Conservation (phyloP, 2,797 vertebrate species). For the Odontamblyopus lacepedii region DNA sequence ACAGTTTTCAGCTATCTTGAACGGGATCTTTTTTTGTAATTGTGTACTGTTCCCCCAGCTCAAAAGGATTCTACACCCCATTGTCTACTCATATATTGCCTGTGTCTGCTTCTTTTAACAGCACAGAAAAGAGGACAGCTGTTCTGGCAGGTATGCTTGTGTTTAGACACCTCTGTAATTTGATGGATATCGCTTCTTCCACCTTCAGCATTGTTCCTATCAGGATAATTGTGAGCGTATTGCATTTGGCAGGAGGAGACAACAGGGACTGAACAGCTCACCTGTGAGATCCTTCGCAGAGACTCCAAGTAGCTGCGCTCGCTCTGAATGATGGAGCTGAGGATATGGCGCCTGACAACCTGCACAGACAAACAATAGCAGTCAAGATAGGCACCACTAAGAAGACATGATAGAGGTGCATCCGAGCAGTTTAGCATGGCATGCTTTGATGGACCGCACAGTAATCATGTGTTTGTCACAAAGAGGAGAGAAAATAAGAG, state of each 20-base stretch:
- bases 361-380: constrained; percentile 62
- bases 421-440: constrained; percentile 39
- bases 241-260: constrained; percentile 62
- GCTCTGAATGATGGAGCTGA: constrained; percentile 92
- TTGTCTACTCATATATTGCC: constrained; percentile 12
- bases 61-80: constrained; percentile 40
- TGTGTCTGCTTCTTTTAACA: constrained; percentile 24
- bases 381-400: constrained; percentile 52
- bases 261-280: constrained; percentile 60
- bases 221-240: constrained; percentile 50
- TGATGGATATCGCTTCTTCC: constrained; percentile 61
- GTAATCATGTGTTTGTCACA: constrained; percentile 55
- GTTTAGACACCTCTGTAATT: constrained; percentile 54
- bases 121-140: constrained; percentile 31
- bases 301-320: constrained; percentile 93
- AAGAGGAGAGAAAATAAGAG: constrained; percentile 27
- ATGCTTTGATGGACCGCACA: constrained; percentile 52
- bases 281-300: constrained; percentile 89
- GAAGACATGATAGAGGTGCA: constrained; percentile 45
- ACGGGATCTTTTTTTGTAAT: constrained; percentile 48
- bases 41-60: constrained; percentile 51
- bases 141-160: constrained; percentile 58
- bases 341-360: constrained; percentile 92
- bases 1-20: constrained; percentile 32
- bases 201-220: constrained; percentile 38